Evolutionary conservation across 2,888 invertebrate genomes (phyloP).

Genomic region (Poecilus cupreus): DNA sequence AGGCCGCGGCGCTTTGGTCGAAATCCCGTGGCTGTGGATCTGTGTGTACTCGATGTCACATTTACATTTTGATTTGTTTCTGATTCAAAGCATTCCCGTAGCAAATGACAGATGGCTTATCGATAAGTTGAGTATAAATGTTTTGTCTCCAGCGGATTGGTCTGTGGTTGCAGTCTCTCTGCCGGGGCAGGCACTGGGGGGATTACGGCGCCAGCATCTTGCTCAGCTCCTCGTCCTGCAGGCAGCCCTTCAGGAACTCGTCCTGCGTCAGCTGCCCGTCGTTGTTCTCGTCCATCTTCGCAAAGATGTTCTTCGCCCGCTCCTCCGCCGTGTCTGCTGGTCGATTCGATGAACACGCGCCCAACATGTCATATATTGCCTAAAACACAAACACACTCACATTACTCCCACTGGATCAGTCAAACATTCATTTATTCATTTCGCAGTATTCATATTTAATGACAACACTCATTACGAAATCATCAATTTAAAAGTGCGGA

Average conservation of each 20-base stretch:
- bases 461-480: conserved; percentile 11
- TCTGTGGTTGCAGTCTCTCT: conserved; percentile 31
- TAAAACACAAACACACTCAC: conserved; percentile 70
- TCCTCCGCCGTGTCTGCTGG: conserved; percentile 98
- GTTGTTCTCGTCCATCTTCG: conserved; percentile 99
- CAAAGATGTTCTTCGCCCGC: conserved; percentile 98
- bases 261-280: conserved; percentile 98
- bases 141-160: conserved; percentile 35
- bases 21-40: not conserved
- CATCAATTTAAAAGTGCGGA: conserved; percentile 7
- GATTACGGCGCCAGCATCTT: conserved; percentile 95
- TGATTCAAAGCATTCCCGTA: conserved; percentile 43
- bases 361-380: conserved; percentile 99
- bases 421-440: not conserved
- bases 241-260: conserved; percentile 97
- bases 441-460: conserved; percentile 19
- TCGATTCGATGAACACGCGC: conserved; percentile 95
- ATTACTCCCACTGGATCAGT: not conserved
- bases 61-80: conserved; percentile 49
- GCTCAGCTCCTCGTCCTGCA: conserved; percentile 96
- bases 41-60: conserved; percentile 20
- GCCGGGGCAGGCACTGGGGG: conserved; percentile 26
- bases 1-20: conserved; percentile 34
- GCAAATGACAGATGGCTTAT: conserved; percentile 48
- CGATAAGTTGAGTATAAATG: conserved; percentile 45